phyloP scores from a whole-genome alignment of 1,140 invertebrate species.

The Saxidomus purpurata region DNA sequence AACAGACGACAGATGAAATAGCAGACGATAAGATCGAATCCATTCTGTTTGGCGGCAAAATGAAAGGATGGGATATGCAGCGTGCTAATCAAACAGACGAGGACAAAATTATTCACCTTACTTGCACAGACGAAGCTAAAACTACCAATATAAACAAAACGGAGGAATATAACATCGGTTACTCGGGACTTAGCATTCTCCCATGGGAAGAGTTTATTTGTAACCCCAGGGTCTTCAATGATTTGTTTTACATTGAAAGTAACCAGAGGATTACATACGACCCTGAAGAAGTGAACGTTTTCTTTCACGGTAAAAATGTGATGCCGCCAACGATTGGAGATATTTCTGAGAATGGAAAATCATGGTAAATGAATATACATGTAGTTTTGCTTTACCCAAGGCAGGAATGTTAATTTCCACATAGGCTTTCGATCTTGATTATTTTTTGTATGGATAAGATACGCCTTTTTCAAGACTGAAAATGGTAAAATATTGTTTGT shows the following conservation, averaged over 20 bases:
- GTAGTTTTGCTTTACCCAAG: no score
- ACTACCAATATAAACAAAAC: conserved; percentile 46
- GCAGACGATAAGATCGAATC: conserved; percentile 10
- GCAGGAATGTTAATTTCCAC: no score
- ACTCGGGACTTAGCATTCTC: conserved; percentile 71
- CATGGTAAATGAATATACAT: conserved; percentile 75
- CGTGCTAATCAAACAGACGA: conserved; percentile 55
- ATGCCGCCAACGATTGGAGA: conserved; percentile 74
- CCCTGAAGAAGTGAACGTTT: conserved; percentile 75
- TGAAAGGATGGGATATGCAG: neutral
- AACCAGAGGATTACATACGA: conserved; percentile 73
- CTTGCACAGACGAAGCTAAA: conserved; percentile 29
- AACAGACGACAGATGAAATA: neutral
- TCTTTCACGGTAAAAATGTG: conserved; percentile 75
- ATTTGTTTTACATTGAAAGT: conserved; percentile 72
- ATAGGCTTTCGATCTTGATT: no score
- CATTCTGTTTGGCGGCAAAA: conserved; percentile 18
- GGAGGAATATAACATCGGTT: conserved; percentile 68
- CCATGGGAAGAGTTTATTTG: conserved; percentile 77
- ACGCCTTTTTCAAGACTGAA: no score
- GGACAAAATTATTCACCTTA: conserved; percentile 51
- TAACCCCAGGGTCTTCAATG: conserved; percentile 71
- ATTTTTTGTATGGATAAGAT: no score
- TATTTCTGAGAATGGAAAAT: conserved; percentile 73
- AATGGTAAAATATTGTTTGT: no score